These are phyloP conservation scores for Scleropages formosus DNA, from an alignment of 2,797 vertebrate species.

Conservation along the genomic window DNA sequence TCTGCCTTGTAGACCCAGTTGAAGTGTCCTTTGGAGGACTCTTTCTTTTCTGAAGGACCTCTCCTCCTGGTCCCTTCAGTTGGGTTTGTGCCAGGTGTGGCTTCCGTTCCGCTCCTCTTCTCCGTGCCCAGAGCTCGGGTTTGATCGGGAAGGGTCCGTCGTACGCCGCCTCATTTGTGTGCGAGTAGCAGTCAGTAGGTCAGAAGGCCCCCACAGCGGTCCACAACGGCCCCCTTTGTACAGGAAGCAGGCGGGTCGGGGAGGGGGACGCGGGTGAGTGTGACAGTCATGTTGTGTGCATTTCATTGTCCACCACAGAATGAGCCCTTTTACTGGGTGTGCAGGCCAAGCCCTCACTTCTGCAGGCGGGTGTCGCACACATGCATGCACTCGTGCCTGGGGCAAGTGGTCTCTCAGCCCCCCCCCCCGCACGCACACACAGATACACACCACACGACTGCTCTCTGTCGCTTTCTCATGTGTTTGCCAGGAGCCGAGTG, in stretches of 20 bases:
- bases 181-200: conserved; percentile 24
- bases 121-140: neutral
- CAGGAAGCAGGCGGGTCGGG: conserved; percentile 44
- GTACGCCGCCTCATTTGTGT: conserved; percentile 25
- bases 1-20: neutral
- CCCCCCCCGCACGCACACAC: neutral
- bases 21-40: neutral
- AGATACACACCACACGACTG: conserved; percentile 41
- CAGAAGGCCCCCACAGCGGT: neutral
- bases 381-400: conserved; percentile 15
- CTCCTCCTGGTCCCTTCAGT: neutral
- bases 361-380: neutral
- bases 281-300: conserved; percentile 49
- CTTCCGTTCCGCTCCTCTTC: neutral
- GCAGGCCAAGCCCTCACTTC: conserved; percentile 41
- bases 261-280: conserved; percentile 28
- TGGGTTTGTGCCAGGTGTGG: neutral
- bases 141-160: no score
- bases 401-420: neutral
- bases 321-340: conserved; percentile 57
- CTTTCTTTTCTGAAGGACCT: neutral
- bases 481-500: conserved; percentile 45
- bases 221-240: conserved; percentile 33
- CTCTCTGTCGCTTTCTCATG: neutral
- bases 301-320: conserved; percentile 61